Evolutionary conservation across 2,797 vertebrate genomes (phyloP).

Genomic region (Clangula hyemalis): DNA sequence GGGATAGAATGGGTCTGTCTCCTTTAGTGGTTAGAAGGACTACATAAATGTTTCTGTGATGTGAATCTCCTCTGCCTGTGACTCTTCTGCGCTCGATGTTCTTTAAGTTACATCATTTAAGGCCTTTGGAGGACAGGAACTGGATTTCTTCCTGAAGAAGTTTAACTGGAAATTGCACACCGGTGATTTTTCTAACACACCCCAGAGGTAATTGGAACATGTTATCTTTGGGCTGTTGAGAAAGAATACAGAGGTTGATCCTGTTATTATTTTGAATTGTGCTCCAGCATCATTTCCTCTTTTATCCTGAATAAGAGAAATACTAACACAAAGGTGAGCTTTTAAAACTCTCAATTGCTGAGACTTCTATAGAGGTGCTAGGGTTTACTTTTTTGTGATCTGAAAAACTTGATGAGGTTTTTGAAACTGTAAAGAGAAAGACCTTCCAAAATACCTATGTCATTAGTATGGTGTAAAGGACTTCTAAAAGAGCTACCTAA

Average conservation of each 20-base stretch:
- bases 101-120: neutral
- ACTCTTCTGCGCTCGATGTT: neutral
- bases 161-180: neutral
- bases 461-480: neutral
- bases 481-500: neutral
- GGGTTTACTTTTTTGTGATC: neutral
- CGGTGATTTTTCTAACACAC: conserved; percentile 6
- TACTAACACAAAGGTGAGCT: neutral
- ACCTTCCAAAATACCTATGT: neutral
- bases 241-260: conserved; percentile 8
- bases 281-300: neutral
- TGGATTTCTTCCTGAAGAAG: neutral
- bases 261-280: conserved; percentile 16
- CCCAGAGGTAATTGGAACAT: neutral
- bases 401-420: neutral
- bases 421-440: neutral
- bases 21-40: neutral
- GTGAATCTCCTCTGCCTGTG: neutral
- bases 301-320: neutral
- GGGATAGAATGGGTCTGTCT: neutral
- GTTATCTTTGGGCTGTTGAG: conserved; percentile 8
- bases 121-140: neutral
- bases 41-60: neutral
- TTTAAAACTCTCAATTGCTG: neutral
- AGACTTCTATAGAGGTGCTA: neutral